phyloP scores from a whole-genome alignment of 1,140 invertebrate species.

The Trichogramma pretiosum region DNA sequence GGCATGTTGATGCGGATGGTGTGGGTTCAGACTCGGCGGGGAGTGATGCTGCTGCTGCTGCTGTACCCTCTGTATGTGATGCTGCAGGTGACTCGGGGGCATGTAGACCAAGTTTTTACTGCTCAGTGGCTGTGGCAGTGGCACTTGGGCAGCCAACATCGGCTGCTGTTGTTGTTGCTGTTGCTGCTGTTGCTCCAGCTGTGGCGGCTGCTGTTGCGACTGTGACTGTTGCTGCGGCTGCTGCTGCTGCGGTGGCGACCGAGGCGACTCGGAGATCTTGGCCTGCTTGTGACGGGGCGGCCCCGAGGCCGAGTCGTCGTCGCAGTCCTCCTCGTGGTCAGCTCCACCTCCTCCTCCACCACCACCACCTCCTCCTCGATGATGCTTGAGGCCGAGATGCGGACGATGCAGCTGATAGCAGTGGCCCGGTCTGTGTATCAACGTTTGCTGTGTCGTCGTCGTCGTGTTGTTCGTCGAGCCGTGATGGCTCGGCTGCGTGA shows the following conservation, averaged over 20 bases:
- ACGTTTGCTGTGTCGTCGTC: slow-evolving; percentile 25
- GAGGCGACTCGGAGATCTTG: slow-evolving; percentile 4
- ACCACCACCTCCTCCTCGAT: too few species aligned
- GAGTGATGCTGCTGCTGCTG: slow-evolving; percentile 23
- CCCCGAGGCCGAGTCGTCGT: slow-evolving; percentile 4
- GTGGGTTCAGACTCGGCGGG: slow-evolving; percentile 16
- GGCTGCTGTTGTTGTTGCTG: slow-evolving; percentile 36
- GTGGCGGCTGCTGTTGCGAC: background rate
- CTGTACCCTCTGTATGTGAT: slow-evolving; percentile 52
- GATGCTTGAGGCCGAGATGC: slow-evolving; percentile 36
- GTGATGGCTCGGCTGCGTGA: too few species aligned
- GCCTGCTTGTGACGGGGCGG: slow-evolving; percentile 8
- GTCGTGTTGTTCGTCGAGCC: slow-evolving; percentile 33
- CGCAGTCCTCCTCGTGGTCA: slow-evolving; percentile 19
- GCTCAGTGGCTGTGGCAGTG: slow-evolving; percentile 39
- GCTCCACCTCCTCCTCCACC: too few species aligned
- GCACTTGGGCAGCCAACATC: slow-evolving; percentile 39
- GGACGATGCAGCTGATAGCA: slow-evolving; percentile 42
- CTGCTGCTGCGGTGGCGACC: background rate
- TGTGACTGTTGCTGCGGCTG: background rate
- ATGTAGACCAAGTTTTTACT: slow-evolving; percentile 33
- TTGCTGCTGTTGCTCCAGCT: slow-evolving; percentile 29
- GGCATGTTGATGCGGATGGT: slow-evolving; percentile 24
- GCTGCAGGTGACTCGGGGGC: slow-evolving; percentile 28
- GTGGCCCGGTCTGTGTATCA: slow-evolving; percentile 39